Conservation (phyloP, 1,140 invertebrate species). For the Drosophila equinoxialis region DNA sequence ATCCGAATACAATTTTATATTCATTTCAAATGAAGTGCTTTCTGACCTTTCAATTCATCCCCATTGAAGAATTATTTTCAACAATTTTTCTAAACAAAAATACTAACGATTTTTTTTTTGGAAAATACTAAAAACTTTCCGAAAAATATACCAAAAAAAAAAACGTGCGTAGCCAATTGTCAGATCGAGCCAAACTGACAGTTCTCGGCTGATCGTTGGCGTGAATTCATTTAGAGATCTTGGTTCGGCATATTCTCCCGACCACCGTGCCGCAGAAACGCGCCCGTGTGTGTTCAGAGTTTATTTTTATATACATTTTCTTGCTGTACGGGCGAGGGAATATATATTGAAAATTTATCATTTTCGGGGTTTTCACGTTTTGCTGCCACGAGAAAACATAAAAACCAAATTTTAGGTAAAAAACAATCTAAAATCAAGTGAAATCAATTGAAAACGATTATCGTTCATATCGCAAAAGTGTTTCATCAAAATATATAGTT, state of each 20-base stretch:
- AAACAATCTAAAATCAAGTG: background rate
- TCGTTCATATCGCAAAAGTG: background rate
- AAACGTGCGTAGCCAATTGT: background rate
- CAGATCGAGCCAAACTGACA: conserved; percentile 61
- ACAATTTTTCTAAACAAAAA: conserved; percentile 25
- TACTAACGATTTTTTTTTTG: background rate
- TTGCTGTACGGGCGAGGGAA: conserved; percentile 41
- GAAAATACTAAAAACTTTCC: background rate
- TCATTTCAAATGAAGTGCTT: no score
- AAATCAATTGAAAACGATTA: background rate
- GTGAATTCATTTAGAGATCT: conserved; percentile 58
- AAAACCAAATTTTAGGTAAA: background rate
- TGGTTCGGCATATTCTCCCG: conserved; percentile 31
- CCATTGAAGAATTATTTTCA: no score
- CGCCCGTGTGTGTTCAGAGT: conserved; percentile 72
- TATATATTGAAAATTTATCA: conserved; percentile 15
- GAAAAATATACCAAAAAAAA: conserved; percentile 25
- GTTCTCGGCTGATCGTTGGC: conserved; percentile 80
- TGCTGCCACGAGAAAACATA: background rate
- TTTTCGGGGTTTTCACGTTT: conserved; percentile 7
- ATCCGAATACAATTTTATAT: no score
- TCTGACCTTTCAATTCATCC: background rate
- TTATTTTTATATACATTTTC: conserved; percentile 68
- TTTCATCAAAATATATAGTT: background rate
- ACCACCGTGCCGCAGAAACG: conserved; percentile 43